Evolutionary conservation across 2,797 vertebrate species (phyloP), one percentile per base, ranked within the genome.

Genomic region (Spinus olivaceus): DNA sequence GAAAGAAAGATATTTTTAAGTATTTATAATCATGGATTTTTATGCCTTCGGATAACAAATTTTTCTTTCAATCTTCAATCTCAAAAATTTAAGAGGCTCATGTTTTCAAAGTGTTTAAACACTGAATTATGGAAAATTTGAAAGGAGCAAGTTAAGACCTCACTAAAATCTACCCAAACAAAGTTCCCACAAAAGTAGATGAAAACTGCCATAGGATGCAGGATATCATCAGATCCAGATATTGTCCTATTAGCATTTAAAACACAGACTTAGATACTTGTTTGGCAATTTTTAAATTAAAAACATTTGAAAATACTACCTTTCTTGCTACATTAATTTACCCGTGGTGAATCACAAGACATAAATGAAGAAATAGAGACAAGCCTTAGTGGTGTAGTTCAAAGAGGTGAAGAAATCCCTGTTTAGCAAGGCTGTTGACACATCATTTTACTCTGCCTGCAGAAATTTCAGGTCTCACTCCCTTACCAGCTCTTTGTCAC

Each of bases 341-440:
- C 39, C 8, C 9, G 0, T 59, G 30, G 35, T 78, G 61, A 91
- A 81, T 92, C 91, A 87, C 69, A 83, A 92, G 91, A 67, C 76
- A 66, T n/a, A 85, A 74, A 57, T 60, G 64, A 82, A 87, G 67
- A 81, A 88, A 94, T 1, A 66, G 24, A 72, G 23, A 69, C 67
- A 85, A 83, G 14, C 21, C 51, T 61, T 37, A 32, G 57, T 65
- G 53, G 53, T 41, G 74, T 80, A 86, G 90, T 94, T 94, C 83
- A 93, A 95, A 93, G 94, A 74, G 18, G 24, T 78, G 78, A 50
- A 79, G 76, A 94, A 95, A 94, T 74, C 61, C 50, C 35, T 54
- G 42, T 85, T 85, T 95, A 94, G 67, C 57, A 94, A 92, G 51
- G 61, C 49, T 80, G 49, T 94, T 91, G 79, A 87, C 87, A 89